Evolutionary conservation across 2,797 vertebrate species (phyloP).

Genomic region (Tachyglossus aculeatus): DNA sequence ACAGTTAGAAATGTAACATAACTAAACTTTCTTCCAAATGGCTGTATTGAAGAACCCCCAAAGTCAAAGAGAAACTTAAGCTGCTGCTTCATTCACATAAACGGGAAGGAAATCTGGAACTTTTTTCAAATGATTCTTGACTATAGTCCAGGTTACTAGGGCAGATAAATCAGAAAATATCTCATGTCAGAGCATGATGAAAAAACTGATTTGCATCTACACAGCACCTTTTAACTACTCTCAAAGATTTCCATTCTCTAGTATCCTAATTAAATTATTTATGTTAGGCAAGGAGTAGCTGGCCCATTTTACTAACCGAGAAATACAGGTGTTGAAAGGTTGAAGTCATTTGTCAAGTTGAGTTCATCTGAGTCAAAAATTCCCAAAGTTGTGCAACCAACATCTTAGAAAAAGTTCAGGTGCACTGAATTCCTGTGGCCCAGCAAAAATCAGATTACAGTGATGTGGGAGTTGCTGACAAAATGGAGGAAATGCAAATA

Average conservation of each 20-base stretch:
- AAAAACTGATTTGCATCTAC: background rate
- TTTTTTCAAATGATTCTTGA: too few species aligned
- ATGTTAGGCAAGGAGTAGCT: background rate
- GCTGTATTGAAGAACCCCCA: background rate
- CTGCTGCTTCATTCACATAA: background rate
- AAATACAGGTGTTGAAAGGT: background rate
- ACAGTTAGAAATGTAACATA: too few species aligned
- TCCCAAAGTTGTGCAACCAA: slow-evolving; percentile 14
- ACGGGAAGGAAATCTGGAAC: slow-evolving; percentile 6
- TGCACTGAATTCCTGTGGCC: background rate
- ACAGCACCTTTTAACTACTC: background rate
- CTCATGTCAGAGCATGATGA: background rate
- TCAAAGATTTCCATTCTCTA: background rate
- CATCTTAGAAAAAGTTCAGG: background rate
- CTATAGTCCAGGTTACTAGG: background rate
- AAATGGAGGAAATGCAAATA: slow-evolving; percentile 19
- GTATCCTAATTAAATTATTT: slow-evolving; percentile 2
- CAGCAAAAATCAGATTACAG: slow-evolving; percentile 6
- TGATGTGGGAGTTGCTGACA: background rate
- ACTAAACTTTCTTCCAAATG: too few species aligned
- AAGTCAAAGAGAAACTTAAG: slow-evolving; percentile 4
- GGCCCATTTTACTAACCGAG: background rate
- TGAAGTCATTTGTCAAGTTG: background rate
- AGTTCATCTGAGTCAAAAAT: background rate
- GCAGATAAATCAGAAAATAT: slow-evolving; percentile 1